A percentile compares a stretch with the other conserved stretches of the same genome.
These are phyloP conservation scores for Octodonta nipae DNA, from an alignment of 2,888 invertebrate genomes.

Conservation along the genomic window DNA sequence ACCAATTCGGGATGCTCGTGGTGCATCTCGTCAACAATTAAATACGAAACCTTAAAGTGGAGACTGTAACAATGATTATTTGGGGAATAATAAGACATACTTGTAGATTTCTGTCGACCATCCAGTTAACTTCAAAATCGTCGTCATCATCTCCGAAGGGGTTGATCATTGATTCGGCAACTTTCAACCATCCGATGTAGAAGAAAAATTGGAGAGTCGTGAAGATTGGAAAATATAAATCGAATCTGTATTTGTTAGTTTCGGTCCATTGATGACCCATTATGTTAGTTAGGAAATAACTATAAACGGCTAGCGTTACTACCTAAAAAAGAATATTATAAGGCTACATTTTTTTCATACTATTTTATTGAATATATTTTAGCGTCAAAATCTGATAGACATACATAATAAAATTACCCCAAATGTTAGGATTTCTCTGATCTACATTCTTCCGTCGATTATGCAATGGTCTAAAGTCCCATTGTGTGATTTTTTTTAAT, in stretches of 20 bases:
- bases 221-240: conserved; percentile 81
- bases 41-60: conserved; percentile 61
- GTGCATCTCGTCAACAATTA: conserved; percentile 91
- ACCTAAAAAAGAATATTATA: too few relatives aligned
- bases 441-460: too few relatives aligned
- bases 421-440: too few relatives aligned
- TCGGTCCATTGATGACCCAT: conserved; percentile 82
- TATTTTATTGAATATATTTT: too few relatives aligned
- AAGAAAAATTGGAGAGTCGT: conserved; percentile 78
- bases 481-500: too few relatives aligned
- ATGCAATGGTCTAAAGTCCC: too few relatives aligned
- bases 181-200: conserved; percentile 85
- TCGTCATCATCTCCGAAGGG: conserved; percentile 87
- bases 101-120: conserved; percentile 79
- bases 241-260: conserved; percentile 49
- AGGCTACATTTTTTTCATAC: too few relatives aligned
- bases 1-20: conserved; percentile 81
- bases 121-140: conserved; percentile 86
- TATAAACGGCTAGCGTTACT: conserved; percentile 84
- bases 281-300: conserved; percentile 76
- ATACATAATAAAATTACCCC: too few relatives aligned
- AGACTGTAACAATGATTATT: neutral
- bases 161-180: conserved; percentile 81
- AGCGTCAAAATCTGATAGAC: too few relatives aligned
- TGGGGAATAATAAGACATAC: too few relatives aligned